These are phyloP conservation scores for Neosalanx taihuensis DNA, from an alignment of 2,797 vertebrate genomes.

Conservation along the genomic window DNA sequence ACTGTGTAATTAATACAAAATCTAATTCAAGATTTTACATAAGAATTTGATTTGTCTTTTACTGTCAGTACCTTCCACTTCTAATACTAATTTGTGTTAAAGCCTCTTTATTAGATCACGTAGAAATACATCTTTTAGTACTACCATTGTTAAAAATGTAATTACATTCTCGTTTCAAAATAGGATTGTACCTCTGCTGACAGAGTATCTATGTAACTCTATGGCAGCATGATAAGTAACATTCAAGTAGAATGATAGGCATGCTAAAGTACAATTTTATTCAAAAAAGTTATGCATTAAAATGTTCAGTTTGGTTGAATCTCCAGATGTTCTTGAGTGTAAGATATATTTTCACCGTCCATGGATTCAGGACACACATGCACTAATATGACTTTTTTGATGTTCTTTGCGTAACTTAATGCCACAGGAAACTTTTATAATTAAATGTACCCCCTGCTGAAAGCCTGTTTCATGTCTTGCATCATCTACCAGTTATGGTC, in stretches of 20 bases:
- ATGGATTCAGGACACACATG: not conserved
- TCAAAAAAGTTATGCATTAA: too few species aligned
- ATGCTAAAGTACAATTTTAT: too few species aligned
- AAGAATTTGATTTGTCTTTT: conserved; percentile 40
- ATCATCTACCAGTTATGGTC: conserved; percentile 3
- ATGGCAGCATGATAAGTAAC: not conserved
- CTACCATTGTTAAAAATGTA: too few species aligned
- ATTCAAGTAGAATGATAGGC: too few species aligned
- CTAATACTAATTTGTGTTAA: conserved; percentile 24
- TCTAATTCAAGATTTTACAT: conserved; percentile 44
- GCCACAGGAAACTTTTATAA: conserved; percentile 19
- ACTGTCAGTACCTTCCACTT: conserved; percentile 39
- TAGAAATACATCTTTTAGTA: not conserved
- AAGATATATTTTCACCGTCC: not conserved
- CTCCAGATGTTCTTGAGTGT: not conserved
- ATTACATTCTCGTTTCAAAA: too few species aligned
- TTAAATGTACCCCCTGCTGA: conserved; percentile 13
- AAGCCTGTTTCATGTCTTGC: conserved; percentile 12
- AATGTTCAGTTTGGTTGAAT: not conserved
- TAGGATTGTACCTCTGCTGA: too few species aligned
- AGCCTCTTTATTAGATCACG: not conserved
- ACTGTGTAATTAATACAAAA: conserved; percentile 69
- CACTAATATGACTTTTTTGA: not conserved
- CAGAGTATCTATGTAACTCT: not conserved
- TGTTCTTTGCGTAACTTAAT: not conserved